phyloP scores from a whole-genome alignment of 2,113 vertebrate genomes.

The Anser cygnoides region DNA sequence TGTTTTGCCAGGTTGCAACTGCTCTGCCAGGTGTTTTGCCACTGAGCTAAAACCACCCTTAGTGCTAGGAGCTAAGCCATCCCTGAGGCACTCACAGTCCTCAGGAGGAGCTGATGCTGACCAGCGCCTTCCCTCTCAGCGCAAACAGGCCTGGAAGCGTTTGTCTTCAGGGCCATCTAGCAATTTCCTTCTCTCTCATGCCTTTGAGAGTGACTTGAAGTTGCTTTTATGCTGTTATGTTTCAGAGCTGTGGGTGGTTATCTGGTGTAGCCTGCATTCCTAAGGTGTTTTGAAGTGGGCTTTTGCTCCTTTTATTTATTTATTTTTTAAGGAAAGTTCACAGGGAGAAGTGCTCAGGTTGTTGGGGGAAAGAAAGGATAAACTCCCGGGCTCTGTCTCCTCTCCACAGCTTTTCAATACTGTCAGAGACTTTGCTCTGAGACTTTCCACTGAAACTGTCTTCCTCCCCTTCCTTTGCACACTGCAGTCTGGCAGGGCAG shows the following conservation, averaged over 20 bases:
- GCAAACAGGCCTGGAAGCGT: not conserved
- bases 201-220: not conserved
- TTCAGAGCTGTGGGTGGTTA: not conserved
- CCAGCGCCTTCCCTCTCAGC: not conserved
- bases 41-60: not conserved
- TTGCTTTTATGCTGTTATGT: not conserved
- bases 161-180: not conserved
- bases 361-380: not conserved
- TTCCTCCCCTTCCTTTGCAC: not conserved
- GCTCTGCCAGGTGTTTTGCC: not conserved
- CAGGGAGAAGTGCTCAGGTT: not conserved
- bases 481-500: not conserved
- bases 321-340: not conserved
- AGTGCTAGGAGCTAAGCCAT: not conserved
- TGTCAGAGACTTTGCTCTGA: not conserved
- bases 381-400: not conserved
- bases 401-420: not conserved
- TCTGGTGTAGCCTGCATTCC: not conserved
- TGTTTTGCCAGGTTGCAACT: not conserved
- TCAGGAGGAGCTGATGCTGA: not conserved
- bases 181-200: not conserved
- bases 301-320: not conserved
- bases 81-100: rapidly evolving
- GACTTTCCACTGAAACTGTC: not conserved
- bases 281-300: not conserved